These are phyloP conservation scores for Danionella cerebrum DNA, from an alignment of 2,113 vertebrate genomes.

Conservation along the genomic window DNA sequence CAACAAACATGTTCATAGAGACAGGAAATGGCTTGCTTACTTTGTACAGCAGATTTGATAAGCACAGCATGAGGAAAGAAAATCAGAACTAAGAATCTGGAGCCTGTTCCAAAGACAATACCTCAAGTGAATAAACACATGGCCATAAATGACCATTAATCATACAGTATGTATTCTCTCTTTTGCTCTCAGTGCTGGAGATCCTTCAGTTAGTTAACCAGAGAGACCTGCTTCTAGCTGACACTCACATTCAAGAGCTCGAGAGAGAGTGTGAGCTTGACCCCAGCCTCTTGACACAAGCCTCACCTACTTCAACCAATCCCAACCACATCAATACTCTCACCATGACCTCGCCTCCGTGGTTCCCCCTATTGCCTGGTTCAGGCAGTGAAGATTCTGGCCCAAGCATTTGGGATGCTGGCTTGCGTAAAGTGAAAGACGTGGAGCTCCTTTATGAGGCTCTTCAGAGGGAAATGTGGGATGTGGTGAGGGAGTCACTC, in stretches of 20 bases:
- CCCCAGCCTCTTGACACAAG: conserved; percentile 43
- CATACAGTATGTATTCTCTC: background rate
- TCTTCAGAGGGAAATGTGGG: conserved; percentile 80
- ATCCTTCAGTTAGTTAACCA: conserved; percentile 82
- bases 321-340: conserved; percentile 24
- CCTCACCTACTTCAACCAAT: conserved; percentile 35
- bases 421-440: conserved; percentile 74
- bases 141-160: background rate
- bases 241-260: conserved; percentile 81
- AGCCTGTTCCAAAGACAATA: conserved; percentile 30
- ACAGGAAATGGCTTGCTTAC: conserved; percentile 54
- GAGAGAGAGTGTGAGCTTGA: conserved; percentile 74
- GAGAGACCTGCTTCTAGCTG: conserved; percentile 74
- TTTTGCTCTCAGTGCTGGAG: conserved; percentile 67
- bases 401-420: conserved; percentile 52
- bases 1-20: conserved; percentile 37
- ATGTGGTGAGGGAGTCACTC: conserved; percentile 74
- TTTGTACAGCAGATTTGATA: conserved; percentile 40
- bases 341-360: conserved; percentile 15
- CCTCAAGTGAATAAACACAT: background rate
- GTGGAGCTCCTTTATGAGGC: conserved; percentile 81
- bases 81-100: background rate
- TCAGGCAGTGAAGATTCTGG: conserved; percentile 39
- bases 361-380: conserved; percentile 39
- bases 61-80: background rate